These are phyloP conservation scores for Polia nebulosa DNA, from an alignment of 2,888 invertebrate genomes.

Conservation along the genomic window DNA sequence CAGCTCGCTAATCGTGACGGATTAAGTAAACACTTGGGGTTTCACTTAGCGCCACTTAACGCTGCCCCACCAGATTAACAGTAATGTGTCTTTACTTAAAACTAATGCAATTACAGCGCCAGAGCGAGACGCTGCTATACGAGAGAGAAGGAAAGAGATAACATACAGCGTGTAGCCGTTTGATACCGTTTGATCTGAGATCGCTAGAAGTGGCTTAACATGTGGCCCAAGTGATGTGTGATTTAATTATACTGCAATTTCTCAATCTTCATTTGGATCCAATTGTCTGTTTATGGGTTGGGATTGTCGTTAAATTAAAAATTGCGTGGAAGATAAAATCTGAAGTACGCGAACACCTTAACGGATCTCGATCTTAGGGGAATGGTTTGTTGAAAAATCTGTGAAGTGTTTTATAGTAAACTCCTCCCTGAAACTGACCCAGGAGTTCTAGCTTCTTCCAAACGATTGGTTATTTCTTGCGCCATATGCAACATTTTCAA, in stretches of 20 bases:
- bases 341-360: too few relatives aligned
- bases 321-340: too few relatives aligned
- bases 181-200: slow-evolving; percentile 36
- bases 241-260: slow-evolving; percentile 29
- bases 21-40: slow-evolving; percentile 65
- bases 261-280: slow-evolving; percentile 26
- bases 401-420: too few relatives aligned
- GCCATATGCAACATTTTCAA: too few relatives aligned
- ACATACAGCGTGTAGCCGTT: slow-evolving; percentile 24
- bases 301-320: too few relatives aligned
- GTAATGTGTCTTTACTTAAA: slow-evolving; percentile 75
- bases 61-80: slow-evolving; percentile 66
- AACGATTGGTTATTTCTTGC: too few relatives aligned
- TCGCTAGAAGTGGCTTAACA: slow-evolving; percentile 32
- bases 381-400: too few relatives aligned
- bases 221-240: slow-evolving; percentile 18
- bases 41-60: slow-evolving; percentile 67
- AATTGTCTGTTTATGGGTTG: not conserved
- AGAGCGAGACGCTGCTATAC: slow-evolving; percentile 39
- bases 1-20: slow-evolving; percentile 42
- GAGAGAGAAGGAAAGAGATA: slow-evolving; percentile 11
- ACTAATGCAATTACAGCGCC: slow-evolving; percentile 72
- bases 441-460: too few relatives aligned
- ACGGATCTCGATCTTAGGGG: too few relatives aligned
- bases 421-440: too few relatives aligned